Base-by-base conservation (phyloP, 2,888 invertebrate species). In the Pyrgus malvae region DNA sequence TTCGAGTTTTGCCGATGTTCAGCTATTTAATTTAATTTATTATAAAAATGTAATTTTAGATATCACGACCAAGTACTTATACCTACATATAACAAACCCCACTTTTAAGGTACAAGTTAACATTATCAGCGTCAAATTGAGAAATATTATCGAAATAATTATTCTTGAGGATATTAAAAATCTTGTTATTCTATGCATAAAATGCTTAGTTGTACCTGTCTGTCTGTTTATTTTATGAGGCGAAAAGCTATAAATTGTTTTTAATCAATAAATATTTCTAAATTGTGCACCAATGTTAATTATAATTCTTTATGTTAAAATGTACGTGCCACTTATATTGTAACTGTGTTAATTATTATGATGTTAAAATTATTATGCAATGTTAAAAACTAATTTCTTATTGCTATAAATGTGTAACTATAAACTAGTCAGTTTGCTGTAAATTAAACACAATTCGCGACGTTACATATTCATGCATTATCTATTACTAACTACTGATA, bases 321-420 rank as follows among this genome's bases (percentile, higher is more conserved):
- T 45, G 29, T 53, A 53, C 38, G 38, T 53, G 53, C 45, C 53
- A 53, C 53, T 44, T 29, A 37, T 51, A 27, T 53, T 53, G 45
- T 53, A 51, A 51, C 19, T 37, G 35, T 44, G 37, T 51, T 51
- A 44, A 44, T 44, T 51, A 38, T 45, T 50, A 33, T 12, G 12
- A 53, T 45, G 27, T 35, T 53, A 45, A 38, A 44, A 11, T 53
- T 45, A 44, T 29, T 38, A 53, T 29, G 53, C 53, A 29, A 37
- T 53, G 45, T 53, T 53, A 29, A 42, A 37, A 38, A 37, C 17
- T 27, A 37, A 27, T 49, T 45, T 53, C 17, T 29, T 9, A 31
- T 53, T 35, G 37, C 37, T 29, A 29, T 40, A 29, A 27, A 35
- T 35, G 25, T 29, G 19, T 35, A 21, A 21, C 9, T 44, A 25